Base-by-base conservation (phyloP, 2,113 vertebrate genomes). In the Stigmatopora argus region DNA sequence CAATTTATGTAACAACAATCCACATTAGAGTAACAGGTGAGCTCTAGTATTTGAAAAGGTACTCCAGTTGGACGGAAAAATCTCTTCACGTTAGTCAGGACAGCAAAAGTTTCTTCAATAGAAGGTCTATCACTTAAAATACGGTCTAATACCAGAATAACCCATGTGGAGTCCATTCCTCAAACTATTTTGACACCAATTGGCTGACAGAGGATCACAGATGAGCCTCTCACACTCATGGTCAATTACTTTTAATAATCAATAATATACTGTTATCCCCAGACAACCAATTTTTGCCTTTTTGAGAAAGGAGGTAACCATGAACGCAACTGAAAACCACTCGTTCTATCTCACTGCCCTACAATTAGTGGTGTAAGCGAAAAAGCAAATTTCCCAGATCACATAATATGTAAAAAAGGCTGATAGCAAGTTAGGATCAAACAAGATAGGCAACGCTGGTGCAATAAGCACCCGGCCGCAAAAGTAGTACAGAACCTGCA, bases 401-500 rank as follows among this genome's bases (percentile, higher is more conserved):
- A 68, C 62, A 61, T 70, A 67, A 67, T 31, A 70, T 62, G 72
- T 85, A 77, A 67, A 76, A 62, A 66, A 58, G 78, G 87, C 89
- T 86, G 85, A 86, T 74, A 80, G 61, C 66, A 21, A 56, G 51
- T 70, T 75, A 73, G 63, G 64, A 75, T 77, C 53, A 77, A 63
- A 70, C 26, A 21, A 49, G 60, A 56, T 51, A 57, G 62, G 46
- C 48, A 44, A 5, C 13, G 59, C 15, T 57, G 34, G 23, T 55
- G 62, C 45, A 68, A 61, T 48, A 17, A 23, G 62, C 17, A 19
- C 57, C 48, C 61, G 49, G 51, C 41, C 58, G 21, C 38, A n/a
- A 35, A 60, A 13, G n/a, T 18, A 60, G 19, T 60, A 19, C 18
- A 23, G 38, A 61, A 45, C n/a, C 19, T 45, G 18, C 14, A 61